These are phyloP conservation scores for Murina feae DNA, from an alignment of 2,113 vertebrate genomes.

Conservation along the genomic window DNA sequence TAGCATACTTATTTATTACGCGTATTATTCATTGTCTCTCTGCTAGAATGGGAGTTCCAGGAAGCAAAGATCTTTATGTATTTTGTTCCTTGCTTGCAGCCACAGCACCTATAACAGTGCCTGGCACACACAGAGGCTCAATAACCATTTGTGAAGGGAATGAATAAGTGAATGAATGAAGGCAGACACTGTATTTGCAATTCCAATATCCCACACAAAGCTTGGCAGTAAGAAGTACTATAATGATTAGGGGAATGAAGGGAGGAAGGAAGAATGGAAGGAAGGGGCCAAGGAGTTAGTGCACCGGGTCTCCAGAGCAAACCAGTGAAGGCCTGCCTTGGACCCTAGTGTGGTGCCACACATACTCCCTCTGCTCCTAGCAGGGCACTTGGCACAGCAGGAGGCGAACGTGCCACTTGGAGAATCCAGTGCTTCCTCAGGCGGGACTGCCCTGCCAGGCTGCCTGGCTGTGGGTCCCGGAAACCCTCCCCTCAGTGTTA, in stretches of 20 bases:
- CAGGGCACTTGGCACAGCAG: slow-evolving; percentile 37
- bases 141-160: neutral
- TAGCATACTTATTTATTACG: too few species aligned
- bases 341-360: neutral
- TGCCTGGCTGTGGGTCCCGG: slow-evolving; percentile 29
- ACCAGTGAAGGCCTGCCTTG: neutral
- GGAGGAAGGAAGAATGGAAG: neutral
- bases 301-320: neutral
- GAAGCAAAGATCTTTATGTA: neutral
- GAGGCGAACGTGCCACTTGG: slow-evolving; percentile 53
- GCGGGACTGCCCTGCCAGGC: slow-evolving; percentile 47
- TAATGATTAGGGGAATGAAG: neutral
- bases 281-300: neutral
- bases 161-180: neutral
- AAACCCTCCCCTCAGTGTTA: slow-evolving; percentile 34
- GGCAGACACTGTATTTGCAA: neutral
- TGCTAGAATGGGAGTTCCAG: neutral
- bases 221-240: neutral
- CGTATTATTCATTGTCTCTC: neutral
- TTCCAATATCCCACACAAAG: neutral
- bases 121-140: neutral
- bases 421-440: slow-evolving; percentile 49
- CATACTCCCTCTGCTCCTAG: neutral
- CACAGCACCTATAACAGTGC: neutral
- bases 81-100: neutral